Percentiles rank a stretch among this genome's conserved stretches.
phyloP scores from a whole-genome alignment of 2,113 vertebrate genomes.

The Megaceryle torquata region DNA sequence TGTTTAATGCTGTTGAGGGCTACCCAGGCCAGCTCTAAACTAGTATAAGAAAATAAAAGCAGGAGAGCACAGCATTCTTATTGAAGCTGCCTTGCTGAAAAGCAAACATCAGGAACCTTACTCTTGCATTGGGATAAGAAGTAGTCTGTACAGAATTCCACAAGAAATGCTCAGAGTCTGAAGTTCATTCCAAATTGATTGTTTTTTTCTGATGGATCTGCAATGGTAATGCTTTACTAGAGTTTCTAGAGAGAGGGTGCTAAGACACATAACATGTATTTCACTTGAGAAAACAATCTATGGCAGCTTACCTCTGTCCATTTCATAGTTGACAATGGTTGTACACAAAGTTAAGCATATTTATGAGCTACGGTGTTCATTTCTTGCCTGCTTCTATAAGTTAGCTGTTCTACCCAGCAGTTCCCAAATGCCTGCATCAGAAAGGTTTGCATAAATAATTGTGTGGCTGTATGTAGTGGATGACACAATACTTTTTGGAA shows the following conservation, averaged over 20 bases:
- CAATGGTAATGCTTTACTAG: background rate
- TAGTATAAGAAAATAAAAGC: background rate
- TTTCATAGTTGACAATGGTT: background rate
- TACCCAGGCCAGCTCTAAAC: background rate
- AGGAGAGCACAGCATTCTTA: background rate
- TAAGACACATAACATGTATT: background rate
- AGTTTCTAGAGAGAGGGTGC: background rate
- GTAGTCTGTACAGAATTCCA: background rate
- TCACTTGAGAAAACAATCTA: background rate
- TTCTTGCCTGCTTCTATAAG: background rate
- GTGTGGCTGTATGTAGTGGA: background rate
- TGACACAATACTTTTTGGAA: background rate
- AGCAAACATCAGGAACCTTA: background rate
- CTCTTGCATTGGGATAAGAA: background rate
- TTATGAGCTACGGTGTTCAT: background rate
- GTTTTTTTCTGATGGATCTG: background rate
- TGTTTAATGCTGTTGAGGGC: background rate
- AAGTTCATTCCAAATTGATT: background rate
- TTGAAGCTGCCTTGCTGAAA: background rate
- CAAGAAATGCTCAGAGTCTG: background rate
- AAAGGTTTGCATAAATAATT: background rate
- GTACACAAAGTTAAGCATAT: accelerated
- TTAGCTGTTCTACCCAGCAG: background rate
- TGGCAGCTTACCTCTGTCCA: background rate
- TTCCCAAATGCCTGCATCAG: background rate